A percentile compares a stretch with the other conserved stretches of the same genome.
Conservation (phyloP, 2,888 invertebrate genomes). For the Kryphioiulus occultus region DNA sequence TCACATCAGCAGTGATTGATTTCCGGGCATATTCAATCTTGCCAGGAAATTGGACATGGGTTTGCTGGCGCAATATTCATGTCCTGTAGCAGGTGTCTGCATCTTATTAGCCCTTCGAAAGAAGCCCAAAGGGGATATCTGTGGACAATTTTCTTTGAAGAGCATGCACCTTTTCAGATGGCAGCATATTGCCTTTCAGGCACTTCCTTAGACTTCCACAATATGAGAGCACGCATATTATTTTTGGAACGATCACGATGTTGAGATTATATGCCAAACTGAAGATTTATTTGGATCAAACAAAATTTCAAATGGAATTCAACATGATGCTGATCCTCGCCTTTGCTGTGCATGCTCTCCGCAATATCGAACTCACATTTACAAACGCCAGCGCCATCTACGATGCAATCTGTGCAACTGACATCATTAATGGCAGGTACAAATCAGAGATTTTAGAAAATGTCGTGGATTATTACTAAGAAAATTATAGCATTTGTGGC, state of each 20-base stretch:
- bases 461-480: no score
- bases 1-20: neutral
- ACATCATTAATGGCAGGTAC: no score
- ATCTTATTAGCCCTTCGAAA: neutral
- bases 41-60: neutral
- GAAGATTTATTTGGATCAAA: neutral
- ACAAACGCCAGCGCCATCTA: no score
- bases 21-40: neutral
- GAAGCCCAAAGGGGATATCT: neutral
- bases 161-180: neutral
- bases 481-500: no score
- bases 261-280: neutral
- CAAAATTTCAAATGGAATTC: neutral
- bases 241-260: no score
- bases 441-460: no score
- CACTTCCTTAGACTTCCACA: neutral
- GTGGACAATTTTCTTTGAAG: neutral
- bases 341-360: no score
- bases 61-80: neutral
- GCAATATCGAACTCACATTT: no score
- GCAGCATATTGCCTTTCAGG: neutral
- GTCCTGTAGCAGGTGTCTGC: neutral
- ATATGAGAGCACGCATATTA: neutral
- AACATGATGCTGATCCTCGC: neutral
- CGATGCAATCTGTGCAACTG: no score